Evolutionary conservation across 1,140 invertebrate species (phyloP).

Genomic region (Amyelois transitella): DNA sequence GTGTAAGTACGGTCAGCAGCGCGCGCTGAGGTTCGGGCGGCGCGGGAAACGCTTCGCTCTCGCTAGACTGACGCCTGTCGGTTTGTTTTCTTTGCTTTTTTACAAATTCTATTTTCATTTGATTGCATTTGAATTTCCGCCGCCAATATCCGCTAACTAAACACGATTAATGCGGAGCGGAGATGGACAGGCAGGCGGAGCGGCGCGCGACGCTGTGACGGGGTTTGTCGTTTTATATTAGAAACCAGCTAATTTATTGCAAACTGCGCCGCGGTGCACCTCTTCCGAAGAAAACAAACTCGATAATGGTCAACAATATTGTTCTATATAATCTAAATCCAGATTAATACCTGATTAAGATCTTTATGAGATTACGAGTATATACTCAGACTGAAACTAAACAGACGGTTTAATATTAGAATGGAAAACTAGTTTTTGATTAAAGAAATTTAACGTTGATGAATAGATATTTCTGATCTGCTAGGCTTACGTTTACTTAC

Average conservation of each 20-base stretch:
- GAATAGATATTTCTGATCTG: too few species aligned
- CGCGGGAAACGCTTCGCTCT: slow-evolving; percentile 40
- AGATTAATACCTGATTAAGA: too few species aligned
- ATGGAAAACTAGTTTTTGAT: too few species aligned
- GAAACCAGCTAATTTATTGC: slow-evolving; percentile 66
- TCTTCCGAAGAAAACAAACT: slow-evolving; percentile 11
- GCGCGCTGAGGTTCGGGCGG: slow-evolving; percentile 30
- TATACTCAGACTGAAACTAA: too few species aligned
- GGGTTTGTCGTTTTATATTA: slow-evolving; percentile 69
- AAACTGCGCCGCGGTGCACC: slow-evolving; percentile 48
- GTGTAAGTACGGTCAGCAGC: slow-evolving; percentile 72
- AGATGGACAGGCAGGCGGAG: slow-evolving; percentile 61
- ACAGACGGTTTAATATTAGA: too few species aligned
- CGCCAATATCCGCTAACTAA: slow-evolving; percentile 76
- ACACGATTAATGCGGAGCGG: slow-evolving; percentile 74
- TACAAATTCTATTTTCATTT: slow-evolving; percentile 74
- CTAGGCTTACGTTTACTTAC: too few species aligned
- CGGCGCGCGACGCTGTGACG: slow-evolving; percentile 40
- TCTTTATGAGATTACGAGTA: too few species aligned
- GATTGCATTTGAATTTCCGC: slow-evolving; percentile 76
- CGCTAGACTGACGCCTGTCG: slow-evolving; percentile 72
- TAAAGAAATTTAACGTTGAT: too few species aligned
- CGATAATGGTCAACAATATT: not conserved
- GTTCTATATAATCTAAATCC: not conserved
- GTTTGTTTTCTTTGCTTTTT: slow-evolving; percentile 71